Percentiles rank a stretch among this genome's conserved stretches.
These are phyloP conservation scores for Microplitis mediator DNA, from an alignment of 1,140 invertebrate genomes.

Conservation along the genomic window DNA sequence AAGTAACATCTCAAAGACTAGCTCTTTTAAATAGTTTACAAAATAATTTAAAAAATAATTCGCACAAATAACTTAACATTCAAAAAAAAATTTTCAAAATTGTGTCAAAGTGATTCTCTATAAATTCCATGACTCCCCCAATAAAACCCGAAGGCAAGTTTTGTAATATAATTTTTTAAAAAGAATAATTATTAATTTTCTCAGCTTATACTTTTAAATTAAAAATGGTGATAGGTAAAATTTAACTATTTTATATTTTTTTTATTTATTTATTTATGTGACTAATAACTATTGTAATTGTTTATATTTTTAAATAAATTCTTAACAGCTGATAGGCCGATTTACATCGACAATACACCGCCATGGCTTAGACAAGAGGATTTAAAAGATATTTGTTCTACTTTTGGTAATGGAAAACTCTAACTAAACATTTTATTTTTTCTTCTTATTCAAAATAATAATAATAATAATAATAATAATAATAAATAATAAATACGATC, in stretches of 20 bases:
- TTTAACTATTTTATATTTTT: slow-evolving; percentile 15
- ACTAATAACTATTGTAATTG: slow-evolving; percentile 22
- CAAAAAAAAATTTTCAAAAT: no score
- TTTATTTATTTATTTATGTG: slow-evolving; percentile 9
- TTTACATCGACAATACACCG: slow-evolving; percentile 28
- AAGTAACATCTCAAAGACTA: not conserved
- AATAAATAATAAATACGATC: no score
- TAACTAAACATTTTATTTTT: not conserved
- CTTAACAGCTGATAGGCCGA: slow-evolving; percentile 30
- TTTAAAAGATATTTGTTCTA: slow-evolving; percentile 29
- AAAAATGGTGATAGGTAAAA: not conserved
- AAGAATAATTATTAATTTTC: no score
- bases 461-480: no score
- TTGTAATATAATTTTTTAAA: slow-evolving; percentile 16
- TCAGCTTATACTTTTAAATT: not conserved
- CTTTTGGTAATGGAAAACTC: slow-evolving; percentile 29
- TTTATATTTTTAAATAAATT: slow-evolving; percentile 19
- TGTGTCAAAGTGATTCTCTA: slow-evolving; percentile 1
- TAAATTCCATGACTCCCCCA: slow-evolving; percentile 41
- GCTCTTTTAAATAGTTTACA: not conserved
- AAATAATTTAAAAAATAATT: no score
- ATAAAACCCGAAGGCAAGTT: slow-evolving; percentile 42
- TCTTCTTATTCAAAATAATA: no score
- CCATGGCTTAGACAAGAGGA: slow-evolving; percentile 24
- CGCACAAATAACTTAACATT: no score